A percentile compares a stretch with the other conserved stretches of the same genome.
These are phyloP conservation scores for Aegypius monachus DNA, from an alignment of 2,113 vertebrate genomes.

Conservation along the genomic window DNA sequence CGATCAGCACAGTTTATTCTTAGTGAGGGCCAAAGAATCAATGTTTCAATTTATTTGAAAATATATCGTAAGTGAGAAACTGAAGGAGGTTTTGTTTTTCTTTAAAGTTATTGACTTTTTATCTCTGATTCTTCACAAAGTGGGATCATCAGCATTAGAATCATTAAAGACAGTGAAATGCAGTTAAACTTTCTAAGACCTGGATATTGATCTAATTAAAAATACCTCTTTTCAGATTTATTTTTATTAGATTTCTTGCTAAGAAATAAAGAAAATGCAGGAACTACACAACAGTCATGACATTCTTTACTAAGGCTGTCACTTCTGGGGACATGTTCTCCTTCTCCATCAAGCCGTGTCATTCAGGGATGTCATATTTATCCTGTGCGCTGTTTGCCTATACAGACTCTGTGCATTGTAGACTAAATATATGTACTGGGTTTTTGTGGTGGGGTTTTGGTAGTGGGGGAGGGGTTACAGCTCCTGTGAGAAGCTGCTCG, in stretches of 20 bases:
- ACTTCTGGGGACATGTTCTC: background rate
- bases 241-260: background rate
- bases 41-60: background rate
- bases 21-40: background rate
- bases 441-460: too few species aligned
- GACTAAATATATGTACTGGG: background rate
- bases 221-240: background rate
- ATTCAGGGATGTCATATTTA: background rate
- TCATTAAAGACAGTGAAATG: background rate
- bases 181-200: background rate
- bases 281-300: background rate
- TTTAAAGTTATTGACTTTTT: background rate
- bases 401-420: background rate
- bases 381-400: background rate
- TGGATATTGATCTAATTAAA: background rate
- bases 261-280: background rate
- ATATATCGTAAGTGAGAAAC: background rate
- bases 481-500: too few species aligned
- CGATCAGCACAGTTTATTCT: background rate
- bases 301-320: background rate
- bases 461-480: too few species aligned
- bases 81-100: background rate
- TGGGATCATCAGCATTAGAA: background rate
- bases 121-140: background rate
- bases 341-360: background rate